These are phyloP conservation scores for Bradypodion pumilum DNA, from an alignment of 2,797 vertebrate genomes.

Conservation along the genomic window DNA sequence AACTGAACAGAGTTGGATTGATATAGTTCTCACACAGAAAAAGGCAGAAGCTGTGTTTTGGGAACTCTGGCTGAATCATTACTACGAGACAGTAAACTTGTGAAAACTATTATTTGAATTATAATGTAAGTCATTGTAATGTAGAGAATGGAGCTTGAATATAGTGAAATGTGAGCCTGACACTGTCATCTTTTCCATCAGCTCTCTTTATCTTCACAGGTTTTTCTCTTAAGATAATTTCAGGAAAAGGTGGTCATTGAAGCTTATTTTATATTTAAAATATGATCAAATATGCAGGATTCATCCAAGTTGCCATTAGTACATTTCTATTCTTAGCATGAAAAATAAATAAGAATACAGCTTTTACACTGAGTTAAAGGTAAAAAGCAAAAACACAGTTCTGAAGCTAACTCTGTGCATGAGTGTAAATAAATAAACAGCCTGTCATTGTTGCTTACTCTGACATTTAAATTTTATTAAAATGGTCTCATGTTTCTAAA, in stretches of 20 bases:
- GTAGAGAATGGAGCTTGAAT: not conserved
- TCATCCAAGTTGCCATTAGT: not conserved
- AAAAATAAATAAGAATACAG: not conserved
- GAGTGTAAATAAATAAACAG: not conserved
- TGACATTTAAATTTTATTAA: not conserved
- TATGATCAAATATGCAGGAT: not conserved
- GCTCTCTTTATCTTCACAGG: not conserved
- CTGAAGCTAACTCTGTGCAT: not conserved
- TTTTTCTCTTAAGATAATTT: not conserved
- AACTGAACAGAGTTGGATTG: not conserved
- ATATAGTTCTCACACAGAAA: not conserved
- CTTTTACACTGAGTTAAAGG: not conserved
- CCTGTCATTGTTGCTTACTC: not conserved
- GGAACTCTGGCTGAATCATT: not conserved
- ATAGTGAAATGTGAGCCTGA: not conserved
- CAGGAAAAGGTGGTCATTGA: not conserved
- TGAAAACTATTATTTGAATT: constrained; percentile 33
- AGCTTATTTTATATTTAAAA: not conserved
- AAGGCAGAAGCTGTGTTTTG: not conserved
- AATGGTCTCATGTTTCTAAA: no score
- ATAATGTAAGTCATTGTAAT: constrained; percentile 7
- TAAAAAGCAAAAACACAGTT: not conserved
- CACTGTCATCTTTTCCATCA: not conserved
- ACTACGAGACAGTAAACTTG: constrained; percentile 2
- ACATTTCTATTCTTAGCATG: not conserved